phyloP scores from a whole-genome alignment of 1,140 invertebrate species.

The Pollicipes pollicipes region DNA sequence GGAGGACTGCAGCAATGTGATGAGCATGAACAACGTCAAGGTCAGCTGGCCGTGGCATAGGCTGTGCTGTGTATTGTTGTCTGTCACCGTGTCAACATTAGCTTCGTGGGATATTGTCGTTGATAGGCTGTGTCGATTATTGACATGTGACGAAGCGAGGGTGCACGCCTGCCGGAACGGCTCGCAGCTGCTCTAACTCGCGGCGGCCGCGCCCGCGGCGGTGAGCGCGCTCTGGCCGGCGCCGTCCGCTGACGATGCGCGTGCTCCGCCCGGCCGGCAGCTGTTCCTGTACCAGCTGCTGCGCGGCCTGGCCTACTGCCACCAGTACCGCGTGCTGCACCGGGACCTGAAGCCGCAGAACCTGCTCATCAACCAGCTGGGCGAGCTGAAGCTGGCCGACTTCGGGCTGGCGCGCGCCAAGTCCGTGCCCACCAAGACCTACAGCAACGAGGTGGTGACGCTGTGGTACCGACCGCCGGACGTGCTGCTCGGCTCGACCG shows the following conservation, averaged over 20 bases:
- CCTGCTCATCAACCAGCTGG: constrained; percentile 45
- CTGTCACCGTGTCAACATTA: no score
- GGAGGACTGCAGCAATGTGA: constrained; percentile 44
- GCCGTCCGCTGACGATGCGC: no score
- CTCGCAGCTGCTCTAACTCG: no score
- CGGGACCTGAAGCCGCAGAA: constrained; percentile 54
- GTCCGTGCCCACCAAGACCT: constrained; percentile 55
- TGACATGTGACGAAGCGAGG: no score
- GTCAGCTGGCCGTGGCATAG: no score
- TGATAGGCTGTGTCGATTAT: no score
- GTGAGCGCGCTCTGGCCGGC: no score
- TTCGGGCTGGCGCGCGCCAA: constrained; percentile 47
- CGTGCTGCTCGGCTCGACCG: constrained; percentile 46
- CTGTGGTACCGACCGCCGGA: constrained; percentile 55
- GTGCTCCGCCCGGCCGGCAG: constrained; percentile 31
- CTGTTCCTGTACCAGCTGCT: constrained; percentile 50
- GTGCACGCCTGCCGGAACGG: no score
- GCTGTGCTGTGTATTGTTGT: no score
- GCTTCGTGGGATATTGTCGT: no score
- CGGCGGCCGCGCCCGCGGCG: no score
- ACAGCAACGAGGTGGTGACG: constrained; percentile 58
- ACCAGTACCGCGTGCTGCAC: constrained; percentile 45
- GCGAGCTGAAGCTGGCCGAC: constrained; percentile 43
- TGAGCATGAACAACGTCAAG: constrained; percentile 47
- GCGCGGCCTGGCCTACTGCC: constrained; percentile 47